Evolutionary conservation across 2,888 invertebrate species (phyloP), one percentile per base, ranked within the genome.

Genomic region (Pegoplata infirma): DNA sequence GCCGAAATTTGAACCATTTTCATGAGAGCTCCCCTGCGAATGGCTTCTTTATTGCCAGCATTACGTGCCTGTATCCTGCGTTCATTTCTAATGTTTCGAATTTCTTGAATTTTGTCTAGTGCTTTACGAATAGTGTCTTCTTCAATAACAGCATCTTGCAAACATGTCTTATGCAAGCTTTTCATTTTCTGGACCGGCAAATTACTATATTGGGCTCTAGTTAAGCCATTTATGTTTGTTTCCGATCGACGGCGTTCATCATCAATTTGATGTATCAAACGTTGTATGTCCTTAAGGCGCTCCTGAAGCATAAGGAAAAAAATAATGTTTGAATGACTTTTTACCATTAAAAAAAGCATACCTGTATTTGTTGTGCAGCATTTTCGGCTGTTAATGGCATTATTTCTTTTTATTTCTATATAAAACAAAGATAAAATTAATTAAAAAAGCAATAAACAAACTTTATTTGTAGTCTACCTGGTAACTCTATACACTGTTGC

Each of bases 1-100:
- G 98, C 98, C 17, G 97, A 96, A 82, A 95, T 95, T 79, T 96
- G 93, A 66, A 99, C 90, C 95, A 98, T 96, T 91, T 97, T 97
- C 97, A 99, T 98, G 56, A 98, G 91, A 0, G 97, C 96, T 0
- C 98, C 98, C 81, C 98, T 93, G 6, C 98, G 93, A 81, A 98
- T 96, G 0, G 97, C 96, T 87, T 97, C 97, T 84, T 97, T 97
- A 85, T 95, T 96, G 7, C 96, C 96, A 1, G 95, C 94, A 88
- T 94, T 94, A 5, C 95, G 93, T 0, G 96, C 94, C 91, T 95
- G 96, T 84, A 97, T 95, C 76, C 97, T 91, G 56, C 96, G 92
- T 85, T 97, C 97, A 89, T 97, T 96, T 84, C 96, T 93, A 32
- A 98, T 96, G 28, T 94, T 93, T 53, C 97, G 92, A 71, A 98